Percentiles rank a stretch among this genome's conserved stretches.
Conservation (phyloP, 2,888 invertebrate species). For the Incurvaria masculella region DNA sequence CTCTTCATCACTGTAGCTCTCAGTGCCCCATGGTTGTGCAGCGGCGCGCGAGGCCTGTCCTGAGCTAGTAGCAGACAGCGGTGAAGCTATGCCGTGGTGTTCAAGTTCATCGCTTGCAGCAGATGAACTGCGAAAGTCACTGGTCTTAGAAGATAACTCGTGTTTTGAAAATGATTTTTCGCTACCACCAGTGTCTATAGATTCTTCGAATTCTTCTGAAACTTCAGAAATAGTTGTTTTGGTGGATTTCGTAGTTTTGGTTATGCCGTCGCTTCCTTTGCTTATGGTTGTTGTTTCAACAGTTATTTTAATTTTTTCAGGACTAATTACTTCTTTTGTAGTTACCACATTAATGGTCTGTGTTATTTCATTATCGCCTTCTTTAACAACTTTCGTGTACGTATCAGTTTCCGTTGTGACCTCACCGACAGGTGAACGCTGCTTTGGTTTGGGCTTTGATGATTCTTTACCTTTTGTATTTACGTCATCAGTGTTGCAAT, state of each 20-base stretch:
- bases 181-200: slow-evolving; percentile 40
- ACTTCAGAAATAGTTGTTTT: slow-evolving; percentile 51
- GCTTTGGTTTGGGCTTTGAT: slow-evolving; percentile 29
- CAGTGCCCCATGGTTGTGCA: slow-evolving; percentile 52
- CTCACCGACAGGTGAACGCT: slow-evolving; percentile 46
- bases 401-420: slow-evolving; percentile 47
- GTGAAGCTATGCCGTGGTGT: slow-evolving; percentile 50
- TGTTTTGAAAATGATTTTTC: slow-evolving; percentile 50
- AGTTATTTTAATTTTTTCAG: slow-evolving; percentile 46
- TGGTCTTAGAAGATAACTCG: slow-evolving; percentile 40
- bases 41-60: slow-evolving; percentile 54
- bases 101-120: slow-evolving; percentile 65
- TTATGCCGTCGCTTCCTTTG: slow-evolving; percentile 42
- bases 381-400: slow-evolving; percentile 41
- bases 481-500: neutral
- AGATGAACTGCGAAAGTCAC: slow-evolving; percentile 57
- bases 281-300: slow-evolving; percentile 49
- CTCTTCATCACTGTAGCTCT: slow-evolving; percentile 65
- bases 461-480: slow-evolving; percentile 22
- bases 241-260: slow-evolving; percentile 49
- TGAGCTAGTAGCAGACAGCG: slow-evolving; percentile 62
- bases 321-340: slow-evolving; percentile 47
- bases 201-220: slow-evolving; percentile 49
- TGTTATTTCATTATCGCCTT: slow-evolving; percentile 42
- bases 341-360: slow-evolving; percentile 51